These are phyloP conservation scores for Pampusana beccarii DNA, from an alignment of 2,113 vertebrate genomes.

Conservation along the genomic window DNA sequence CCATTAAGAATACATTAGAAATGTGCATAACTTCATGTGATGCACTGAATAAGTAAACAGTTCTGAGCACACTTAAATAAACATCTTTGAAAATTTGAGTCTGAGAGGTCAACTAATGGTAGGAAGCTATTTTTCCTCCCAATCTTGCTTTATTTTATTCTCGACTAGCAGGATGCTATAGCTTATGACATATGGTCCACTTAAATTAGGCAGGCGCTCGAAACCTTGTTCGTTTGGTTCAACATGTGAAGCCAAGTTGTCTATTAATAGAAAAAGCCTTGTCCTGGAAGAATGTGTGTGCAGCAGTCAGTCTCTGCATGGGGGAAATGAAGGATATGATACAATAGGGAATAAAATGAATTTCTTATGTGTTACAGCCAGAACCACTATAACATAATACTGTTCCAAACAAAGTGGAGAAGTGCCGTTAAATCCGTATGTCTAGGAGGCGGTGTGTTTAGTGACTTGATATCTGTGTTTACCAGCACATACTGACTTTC, in stretches of 20 bases:
- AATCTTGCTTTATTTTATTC: neutral
- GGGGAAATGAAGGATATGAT: neutral
- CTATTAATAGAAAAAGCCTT: constrained; percentile 58
- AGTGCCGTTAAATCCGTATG: neutral
- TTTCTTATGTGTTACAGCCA: neutral
- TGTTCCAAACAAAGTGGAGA: neutral
- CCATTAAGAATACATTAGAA: neutral
- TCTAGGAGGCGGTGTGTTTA: neutral
- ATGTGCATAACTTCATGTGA: neutral
- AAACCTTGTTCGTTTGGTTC: constrained; percentile 40
- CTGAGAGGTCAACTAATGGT: neutral
- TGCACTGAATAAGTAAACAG: neutral
- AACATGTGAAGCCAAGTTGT: constrained; percentile 12
- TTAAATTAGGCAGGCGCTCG: constrained; percentile 46
- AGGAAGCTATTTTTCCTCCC: constrained; percentile 30
- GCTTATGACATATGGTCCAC: constrained; percentile 41
- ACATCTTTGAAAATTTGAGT: neutral
- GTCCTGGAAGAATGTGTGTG: constrained; percentile 17
- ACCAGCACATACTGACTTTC: neutral
- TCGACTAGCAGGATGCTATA: constrained; percentile 17
- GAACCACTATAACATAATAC: neutral
- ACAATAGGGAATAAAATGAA: constrained; percentile 18
- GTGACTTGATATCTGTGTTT: neutral
- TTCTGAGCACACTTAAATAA: neutral
- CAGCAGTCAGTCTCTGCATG: constrained; percentile 15